Base-by-base conservation (phyloP, 2,888 invertebrate genomes). In the Caenorhabditis sp. region DNA sequence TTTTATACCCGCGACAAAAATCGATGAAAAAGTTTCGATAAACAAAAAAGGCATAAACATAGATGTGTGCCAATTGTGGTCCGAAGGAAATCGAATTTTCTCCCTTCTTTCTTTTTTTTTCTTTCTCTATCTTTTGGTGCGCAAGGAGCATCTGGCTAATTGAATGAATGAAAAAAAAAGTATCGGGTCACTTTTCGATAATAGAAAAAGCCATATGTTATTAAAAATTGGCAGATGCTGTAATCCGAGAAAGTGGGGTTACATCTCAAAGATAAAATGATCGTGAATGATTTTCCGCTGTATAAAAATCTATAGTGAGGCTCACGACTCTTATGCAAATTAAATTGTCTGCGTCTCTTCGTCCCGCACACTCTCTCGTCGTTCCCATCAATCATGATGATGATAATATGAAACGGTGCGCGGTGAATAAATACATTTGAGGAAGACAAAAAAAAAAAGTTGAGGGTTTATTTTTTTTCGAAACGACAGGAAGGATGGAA, bases 61-160 rank as follows among this genome's bases (percentile, higher is more conserved):
- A 19, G 19, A 50, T 50, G 50, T 50, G 4, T 50, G 8, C 23
- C 23, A 51, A 51, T 51, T 23, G 21, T 19, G 23, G 23, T 23
- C 21, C 51, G 12, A n/a, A 3, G 51, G 51, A 51, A 51, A 51
- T 51, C 51, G 51, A 51, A 23, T 51, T 51, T 51, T 8, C 5
- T 5, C 21, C 21, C 12, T 51, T 23, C 57, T 31, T 27, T 27
- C 23, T 57, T 54, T 24, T 19, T 19, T 26, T 12, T 23, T 43
- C 14, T 43, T 36, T 12, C 5, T 12, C 55, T 23, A 6, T 17
- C 12, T 19, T 8, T 23, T 51, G 4, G 21, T 23, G 21, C 51
- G n/a, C 51, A 23, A 54, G 55, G 50, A 53, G 55, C 70, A 70
- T 70, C 70, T 70, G 70, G 70, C 70, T 70, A 70, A 70, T 70